Evolutionary conservation across 64 coral and sea anemone genomes (phyloP), one percentile per base, ranked within the genome.

Genomic region (Montipora efflorescens): DNA sequence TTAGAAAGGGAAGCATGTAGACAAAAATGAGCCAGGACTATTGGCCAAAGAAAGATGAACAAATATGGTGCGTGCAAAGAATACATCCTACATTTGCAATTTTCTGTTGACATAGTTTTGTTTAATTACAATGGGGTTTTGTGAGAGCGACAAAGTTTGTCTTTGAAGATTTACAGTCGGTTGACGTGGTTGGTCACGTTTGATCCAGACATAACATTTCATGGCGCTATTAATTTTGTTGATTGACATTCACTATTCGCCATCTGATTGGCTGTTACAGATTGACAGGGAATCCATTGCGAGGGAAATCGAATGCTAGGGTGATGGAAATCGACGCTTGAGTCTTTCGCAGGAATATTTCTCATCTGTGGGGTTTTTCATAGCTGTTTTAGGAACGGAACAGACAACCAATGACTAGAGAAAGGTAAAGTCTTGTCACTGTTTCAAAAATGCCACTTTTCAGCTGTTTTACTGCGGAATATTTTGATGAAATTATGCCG

Each of bases 261-360:
- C 9, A 20, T 45, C 80, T 83, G 80, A 84, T 84, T 84, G 82
- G 82, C 59, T 84, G 19, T 48, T 48, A 36, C 5, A 8, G 82
- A 84, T 48, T 70, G 67, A 44, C 36, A 44, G 7, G 13, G 5
- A 55, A 83, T 66, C 36, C 59, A 28, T 19, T 12, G 1, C 11
- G 25, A 18, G 44, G 8, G 18, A 19, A 2, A 61, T 8, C 2
- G 59, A 4, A 18, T 3, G 13, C 16, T 5, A 0, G 11, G 53
- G 11, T 8, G 53, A 57, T 57, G 53, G 53, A 57, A 57, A 57
- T 0, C 11, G 3, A 8, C 53, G 53, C 36, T 36, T 57, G 53
- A 8, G 6, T 7, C 11, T 57, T 11, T 57, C 53, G 11, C 6
- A 57, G 53, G 53, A 57, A 57, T 57, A 57, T 11, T 57, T 57